Base-by-base conservation (phyloP, 2,888 invertebrate species). In the Lepeophtheirus nordmannii region DNA sequence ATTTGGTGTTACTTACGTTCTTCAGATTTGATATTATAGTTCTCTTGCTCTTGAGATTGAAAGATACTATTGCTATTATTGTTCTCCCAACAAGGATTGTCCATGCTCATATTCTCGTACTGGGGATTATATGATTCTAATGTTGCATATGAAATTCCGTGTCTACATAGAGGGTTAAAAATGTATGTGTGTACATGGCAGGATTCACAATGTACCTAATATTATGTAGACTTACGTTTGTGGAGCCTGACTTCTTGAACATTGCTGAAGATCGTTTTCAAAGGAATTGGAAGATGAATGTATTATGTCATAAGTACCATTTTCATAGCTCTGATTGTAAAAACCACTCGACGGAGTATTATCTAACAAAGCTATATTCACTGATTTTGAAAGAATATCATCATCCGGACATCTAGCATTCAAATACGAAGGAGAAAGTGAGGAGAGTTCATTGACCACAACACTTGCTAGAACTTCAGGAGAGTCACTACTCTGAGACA, bases 401-500 rank as follows among this genome's bases (percentile, higher is more conserved):
- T 46, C 53, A 17, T 46, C 53, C 14, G 2, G n/a, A n/a, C 17
- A 14, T n/a, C n/a, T 14, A 17, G 3, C 53, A 46, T 46, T 46
- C n/a, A 46, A 3, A 17, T n/a, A 17, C 1, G 53, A 17, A 8
- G 53, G 53, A n/a, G 53, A n/a, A 5, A 46, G 53, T n/a, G 53
- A 46, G 53, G 53, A 46, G 5, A 46, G 53, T 46, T 46, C 53
- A 8, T 46, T 46, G n/a, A 46, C 53, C 53, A 46, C 53, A 46
- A 46, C 53, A 17, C n/a, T n/a, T 46, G 53, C 53, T 46, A 46
- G 17, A 17, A 17, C 53, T 46, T 46, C 53, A 46, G 53, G 53
- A 46, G 53, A 46, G 8, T 46, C 53, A n/a, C 17, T 17, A n/a
- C 8, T 14, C 53, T 14, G 53, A 46, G 30, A 30, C 30, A 30